A percentile compares a stretch with the other conserved stretches of the same genome.
Conservation (phyloP, 2,797 vertebrate genomes). For the Carduelis carduelis region DNA sequence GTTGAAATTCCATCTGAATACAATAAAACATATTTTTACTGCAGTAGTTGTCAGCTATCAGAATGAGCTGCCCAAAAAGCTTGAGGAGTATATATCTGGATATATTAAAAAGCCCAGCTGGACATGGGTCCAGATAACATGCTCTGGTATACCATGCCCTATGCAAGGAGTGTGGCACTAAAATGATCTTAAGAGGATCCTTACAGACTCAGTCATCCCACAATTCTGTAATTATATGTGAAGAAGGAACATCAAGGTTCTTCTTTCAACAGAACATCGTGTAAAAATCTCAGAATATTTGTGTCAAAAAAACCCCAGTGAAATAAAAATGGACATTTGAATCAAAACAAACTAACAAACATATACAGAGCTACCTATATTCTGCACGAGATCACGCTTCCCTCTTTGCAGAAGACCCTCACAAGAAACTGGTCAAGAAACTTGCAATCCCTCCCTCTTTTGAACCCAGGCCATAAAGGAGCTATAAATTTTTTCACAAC, state of each 20-base stretch:
- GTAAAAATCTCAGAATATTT: neutral
- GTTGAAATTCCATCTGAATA: neutral
- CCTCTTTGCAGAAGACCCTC: neutral
- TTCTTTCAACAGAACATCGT: neutral
- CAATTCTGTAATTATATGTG: neutral
- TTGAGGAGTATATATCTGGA: neutral
- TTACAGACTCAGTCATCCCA: neutral
- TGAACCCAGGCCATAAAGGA: neutral
- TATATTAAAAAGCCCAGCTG: neutral
- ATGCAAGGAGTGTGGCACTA: neutral
- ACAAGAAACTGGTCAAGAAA: neutral
- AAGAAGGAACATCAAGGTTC: neutral
- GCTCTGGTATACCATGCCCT: neutral
- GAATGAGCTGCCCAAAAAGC: neutral
- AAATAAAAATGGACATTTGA: neutral
- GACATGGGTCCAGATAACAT: neutral
- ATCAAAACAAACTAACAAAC: neutral
- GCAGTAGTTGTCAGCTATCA: neutral
- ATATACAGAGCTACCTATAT: neutral
- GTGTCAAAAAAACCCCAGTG: rapidly evolving
- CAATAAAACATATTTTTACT: neutral
- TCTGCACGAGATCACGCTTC: neutral
- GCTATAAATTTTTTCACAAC: neutral
- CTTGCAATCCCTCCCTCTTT: neutral
- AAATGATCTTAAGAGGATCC: neutral